Evolutionary conservation across 2,797 vertebrate species (phyloP).

Genomic region (Nothura maculosa): DNA sequence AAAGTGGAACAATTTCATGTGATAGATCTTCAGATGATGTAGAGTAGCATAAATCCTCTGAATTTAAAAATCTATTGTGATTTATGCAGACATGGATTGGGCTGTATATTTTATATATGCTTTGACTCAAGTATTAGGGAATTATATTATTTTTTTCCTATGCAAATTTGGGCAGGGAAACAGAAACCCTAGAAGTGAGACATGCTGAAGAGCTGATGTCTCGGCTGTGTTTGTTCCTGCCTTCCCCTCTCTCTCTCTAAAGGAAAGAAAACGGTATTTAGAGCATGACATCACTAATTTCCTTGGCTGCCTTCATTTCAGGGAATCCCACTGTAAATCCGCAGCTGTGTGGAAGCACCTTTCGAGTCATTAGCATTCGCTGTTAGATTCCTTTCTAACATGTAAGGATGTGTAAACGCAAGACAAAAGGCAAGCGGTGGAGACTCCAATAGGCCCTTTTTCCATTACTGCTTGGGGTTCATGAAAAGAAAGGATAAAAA

Average conservation of each 20-base stretch:
- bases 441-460: constrained; percentile 59
- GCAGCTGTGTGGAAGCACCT: constrained; percentile 68
- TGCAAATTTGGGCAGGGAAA: constrained; percentile 61
- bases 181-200: neutral
- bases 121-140: constrained; percentile 50
- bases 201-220: constrained; percentile 29
- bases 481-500: constrained; percentile 49
- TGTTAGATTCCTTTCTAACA: constrained; percentile 54
- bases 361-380: constrained; percentile 53
- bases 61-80: constrained; percentile 56
- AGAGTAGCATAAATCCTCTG: constrained; percentile 50
- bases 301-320: constrained; percentile 65
- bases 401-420: constrained; percentile 40
- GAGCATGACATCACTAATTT: constrained; percentile 64
- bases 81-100: constrained; percentile 58
- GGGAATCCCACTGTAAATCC: constrained; percentile 71
- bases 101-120: constrained; percentile 47
- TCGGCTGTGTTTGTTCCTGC: constrained; percentile 38
- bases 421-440: constrained; percentile 67
- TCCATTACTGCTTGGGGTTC: constrained; percentile 37
- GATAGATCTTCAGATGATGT: constrained; percentile 59
- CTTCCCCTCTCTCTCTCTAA: neutral
- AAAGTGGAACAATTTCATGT: constrained; percentile 77
- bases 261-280: constrained; percentile 67
- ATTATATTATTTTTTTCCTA: constrained; percentile 70